Percentiles rank a stretch among this genome's conserved stretches.
phyloP scores from a whole-genome alignment of 2,888 invertebrate genomes.

The Scaptomyza caliginosa region DNA sequence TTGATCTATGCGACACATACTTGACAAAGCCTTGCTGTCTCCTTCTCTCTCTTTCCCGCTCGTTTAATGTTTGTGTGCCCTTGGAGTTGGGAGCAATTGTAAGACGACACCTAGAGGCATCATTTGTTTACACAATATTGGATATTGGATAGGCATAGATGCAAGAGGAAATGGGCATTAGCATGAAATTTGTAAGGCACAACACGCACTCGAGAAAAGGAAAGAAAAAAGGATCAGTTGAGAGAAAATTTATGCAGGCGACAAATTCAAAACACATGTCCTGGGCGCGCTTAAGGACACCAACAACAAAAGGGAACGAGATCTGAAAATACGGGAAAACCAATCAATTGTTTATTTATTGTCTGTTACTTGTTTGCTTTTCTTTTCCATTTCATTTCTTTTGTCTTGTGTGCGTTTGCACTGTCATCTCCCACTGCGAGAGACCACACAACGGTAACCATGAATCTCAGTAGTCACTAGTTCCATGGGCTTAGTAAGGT shows the following conservation, averaged over 20 bases:
- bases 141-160: conserved; percentile 61
- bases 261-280: conserved; percentile 77
- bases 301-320: neutral
- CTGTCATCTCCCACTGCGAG: conserved; percentile 34
- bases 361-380: conserved; percentile 71
- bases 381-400: conserved; percentile 35
- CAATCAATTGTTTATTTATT: conserved; percentile 74
- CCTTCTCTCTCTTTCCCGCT: neutral
- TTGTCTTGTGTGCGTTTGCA: conserved; percentile 31
- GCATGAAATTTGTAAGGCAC: conserved; percentile 75
- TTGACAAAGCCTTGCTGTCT: conserved; percentile 17
- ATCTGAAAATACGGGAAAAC: conserved; percentile 34
- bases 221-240: conserved; percentile 48
- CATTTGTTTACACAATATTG: conserved; percentile 79
- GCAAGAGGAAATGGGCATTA: conserved; percentile 72
- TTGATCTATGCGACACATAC: conserved; percentile 62
- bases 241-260: conserved; percentile 73
- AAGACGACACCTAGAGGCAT: conserved; percentile 72
- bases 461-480: conserved; percentile 8
- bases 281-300: conserved; percentile 30
- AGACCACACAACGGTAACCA: conserved; percentile 52
- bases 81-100: conserved; percentile 43
- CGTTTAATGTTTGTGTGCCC: neutral
- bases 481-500: conserved; percentile 23
- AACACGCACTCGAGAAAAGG: conserved; percentile 67